Base-by-base conservation (phyloP, 2,888 invertebrate genomes). In the Plagiodera versicolora region DNA sequence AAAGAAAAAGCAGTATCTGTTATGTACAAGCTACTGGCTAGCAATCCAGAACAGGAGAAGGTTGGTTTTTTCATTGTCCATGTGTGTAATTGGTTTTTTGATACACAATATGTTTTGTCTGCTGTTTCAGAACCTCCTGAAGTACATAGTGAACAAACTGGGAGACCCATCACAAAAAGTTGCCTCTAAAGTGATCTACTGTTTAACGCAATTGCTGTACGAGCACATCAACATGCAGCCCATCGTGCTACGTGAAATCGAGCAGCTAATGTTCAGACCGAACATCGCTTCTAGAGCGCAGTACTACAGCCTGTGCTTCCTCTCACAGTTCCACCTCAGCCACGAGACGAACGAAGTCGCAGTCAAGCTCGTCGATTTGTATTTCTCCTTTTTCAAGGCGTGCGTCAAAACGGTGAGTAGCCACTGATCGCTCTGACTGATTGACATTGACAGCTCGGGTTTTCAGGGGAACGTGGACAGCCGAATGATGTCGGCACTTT, bases 301-400 rank as follows among this genome's bases (percentile, higher is more conserved):
- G 77, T 96, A 95, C 77, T 98, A 97, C 79, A 91, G 93, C 0
- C 84, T 98, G 3, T 97, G 98, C 75, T 94, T 95, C 77, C 82
- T 99, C 30, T 90, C 92, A 49, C 94, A 95, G 78, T 91, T 96
- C 75, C 86, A 87, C 64, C 82, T 95, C 39, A 86, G 86, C 5
- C 86, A 87, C 56, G 87, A 90, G 2, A 91, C 94, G 67, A 82
- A 83, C 2, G 84, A 87, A 50, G 85, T 96, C 14, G 95, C 98
- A 0, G 87, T 88, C 68, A 90, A 88, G 70, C 82, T 99, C 30
- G 91, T 99, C 47, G 85, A 90, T 66, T 90, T 98, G 52, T 99
- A 98, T 79, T 95, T 99, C 77, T 89, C 94, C 0, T 94, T 98
- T 78, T 99, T 99, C 83, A 96, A 95, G 81, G 91, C 94, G 51